Evolutionary conservation across 2,888 invertebrate genomes (phyloP).

Genomic region (Acronicta psi): DNA sequence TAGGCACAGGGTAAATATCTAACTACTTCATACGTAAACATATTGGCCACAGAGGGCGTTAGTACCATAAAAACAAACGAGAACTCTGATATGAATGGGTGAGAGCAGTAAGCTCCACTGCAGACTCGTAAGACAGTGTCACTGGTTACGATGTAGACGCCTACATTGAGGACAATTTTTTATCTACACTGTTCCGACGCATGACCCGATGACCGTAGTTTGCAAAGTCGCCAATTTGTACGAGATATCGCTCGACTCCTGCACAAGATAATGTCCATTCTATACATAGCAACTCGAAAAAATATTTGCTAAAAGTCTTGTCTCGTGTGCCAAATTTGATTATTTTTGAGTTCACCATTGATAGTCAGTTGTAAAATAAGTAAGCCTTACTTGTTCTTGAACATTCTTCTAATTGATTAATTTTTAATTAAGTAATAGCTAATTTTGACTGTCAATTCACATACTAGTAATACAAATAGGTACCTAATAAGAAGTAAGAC

Average conservation of each 20-base stretch:
- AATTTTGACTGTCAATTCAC: not conserved
- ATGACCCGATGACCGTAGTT: conserved; percentile 73
- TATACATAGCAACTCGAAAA: conserved; percentile 29
- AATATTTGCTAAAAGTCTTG: conserved; percentile 7
- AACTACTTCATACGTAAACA: conserved; percentile 20
- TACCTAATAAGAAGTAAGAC: no score
- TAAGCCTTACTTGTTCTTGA: not conserved
- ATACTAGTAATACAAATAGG: no score
- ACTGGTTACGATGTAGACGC: conserved; percentile 40
- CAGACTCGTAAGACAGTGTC: conserved; percentile 45
- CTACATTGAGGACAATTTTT: conserved; percentile 64
- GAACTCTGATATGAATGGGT: conserved; percentile 47
- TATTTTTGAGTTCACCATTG: conserved; percentile 15
- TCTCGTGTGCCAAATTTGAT: conserved; percentile 27
- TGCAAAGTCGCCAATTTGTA: conserved; percentile 77
- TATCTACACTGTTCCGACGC: conserved; percentile 64
- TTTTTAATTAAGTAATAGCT: conserved; percentile 26
- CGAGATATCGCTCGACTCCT: conserved; percentile 62
- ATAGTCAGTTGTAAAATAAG: conserved; percentile 22
- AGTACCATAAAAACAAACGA: conserved; percentile 32
- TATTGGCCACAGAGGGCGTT: conserved; percentile 32
- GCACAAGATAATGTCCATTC: conserved; percentile 54
- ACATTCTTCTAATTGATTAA: conserved; percentile 13
- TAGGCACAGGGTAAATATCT: no score
- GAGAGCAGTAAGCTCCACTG: conserved; percentile 38